phyloP scores from a whole-genome alignment of 2,113 vertebrate species.

The Serilophus lunatus region DNA sequence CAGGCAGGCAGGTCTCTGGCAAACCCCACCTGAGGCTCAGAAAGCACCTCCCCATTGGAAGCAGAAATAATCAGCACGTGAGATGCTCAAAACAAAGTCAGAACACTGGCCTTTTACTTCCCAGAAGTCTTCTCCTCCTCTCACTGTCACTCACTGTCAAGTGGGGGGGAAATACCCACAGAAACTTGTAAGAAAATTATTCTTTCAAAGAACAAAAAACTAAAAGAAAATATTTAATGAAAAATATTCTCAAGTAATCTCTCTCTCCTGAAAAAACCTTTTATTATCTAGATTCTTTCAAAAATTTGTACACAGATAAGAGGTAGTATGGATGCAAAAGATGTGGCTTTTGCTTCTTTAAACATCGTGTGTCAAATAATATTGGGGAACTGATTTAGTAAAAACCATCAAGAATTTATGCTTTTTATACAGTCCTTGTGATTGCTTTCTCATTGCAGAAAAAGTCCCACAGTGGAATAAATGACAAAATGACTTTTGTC shows the following conservation, averaged over 20 bases:
- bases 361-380: not conserved
- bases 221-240: not conserved
- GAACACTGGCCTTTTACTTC: not conserved
- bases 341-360: not conserved
- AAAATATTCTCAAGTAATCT: not conserved
- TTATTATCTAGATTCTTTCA: not conserved
- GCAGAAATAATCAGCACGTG: not conserved
- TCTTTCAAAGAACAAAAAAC: not conserved
- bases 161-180: rapidly evolving
- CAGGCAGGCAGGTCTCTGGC: not conserved
- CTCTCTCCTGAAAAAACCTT: not conserved
- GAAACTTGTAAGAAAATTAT: not conserved
- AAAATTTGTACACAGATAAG: not conserved
- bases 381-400: not conserved
- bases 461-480: not conserved
- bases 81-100: not conserved
- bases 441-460: not conserved
- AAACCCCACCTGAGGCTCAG: not conserved
- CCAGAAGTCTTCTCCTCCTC: not conserved
- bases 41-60: not conserved
- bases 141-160: not conserved
- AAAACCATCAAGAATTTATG: not conserved
- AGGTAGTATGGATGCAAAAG: conserved; percentile 8
- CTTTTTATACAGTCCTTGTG: not conserved
- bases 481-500: not conserved